Evolutionary conservation across 2,888 invertebrate species (phyloP).

Genomic region (Vandiemenella viatica): DNA sequence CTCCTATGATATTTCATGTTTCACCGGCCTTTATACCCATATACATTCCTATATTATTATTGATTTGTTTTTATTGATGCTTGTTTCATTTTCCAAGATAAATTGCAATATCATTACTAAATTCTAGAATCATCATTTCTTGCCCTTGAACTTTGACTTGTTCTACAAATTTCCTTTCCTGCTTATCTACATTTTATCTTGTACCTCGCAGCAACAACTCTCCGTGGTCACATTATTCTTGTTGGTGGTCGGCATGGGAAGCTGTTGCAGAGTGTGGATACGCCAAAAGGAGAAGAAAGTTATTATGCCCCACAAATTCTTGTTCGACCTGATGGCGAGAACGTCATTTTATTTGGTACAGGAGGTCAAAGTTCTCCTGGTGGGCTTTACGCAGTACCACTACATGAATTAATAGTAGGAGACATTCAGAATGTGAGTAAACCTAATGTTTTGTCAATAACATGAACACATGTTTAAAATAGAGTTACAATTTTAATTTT

Average conservation of each 20-base stretch:
- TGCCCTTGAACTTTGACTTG: too few species aligned
- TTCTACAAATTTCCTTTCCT: too few species aligned
- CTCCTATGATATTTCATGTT: too few species aligned
- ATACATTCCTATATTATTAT: too few species aligned
- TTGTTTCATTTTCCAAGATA: too few species aligned
- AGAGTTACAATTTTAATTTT: too few species aligned
- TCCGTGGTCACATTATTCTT: constrained; percentile 48
- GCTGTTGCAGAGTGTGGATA: constrained; percentile 41
- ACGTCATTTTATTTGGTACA: constrained; percentile 51
- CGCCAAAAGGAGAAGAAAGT: constrained; percentile 49
- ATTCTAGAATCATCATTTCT: too few species aligned
- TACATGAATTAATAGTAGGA: constrained; percentile 28
- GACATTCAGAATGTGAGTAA: neutral
- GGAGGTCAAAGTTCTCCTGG: constrained; percentile 58
- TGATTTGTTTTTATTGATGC: too few species aligned
- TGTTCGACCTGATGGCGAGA: constrained; percentile 42
- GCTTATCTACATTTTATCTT: too few species aligned
- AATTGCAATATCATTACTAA: too few species aligned
- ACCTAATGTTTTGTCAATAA: neutral
- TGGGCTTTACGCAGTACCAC: constrained; percentile 46
- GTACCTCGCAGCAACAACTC: constrained; percentile 15
- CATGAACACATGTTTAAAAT: neutral
- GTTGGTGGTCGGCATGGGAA: constrained; percentile 54
- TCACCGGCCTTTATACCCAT: too few species aligned
- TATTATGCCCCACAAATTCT: constrained; percentile 58